phyloP scores from a whole-genome alignment of 1,140 invertebrate species.

The Amyelois transitella region DNA sequence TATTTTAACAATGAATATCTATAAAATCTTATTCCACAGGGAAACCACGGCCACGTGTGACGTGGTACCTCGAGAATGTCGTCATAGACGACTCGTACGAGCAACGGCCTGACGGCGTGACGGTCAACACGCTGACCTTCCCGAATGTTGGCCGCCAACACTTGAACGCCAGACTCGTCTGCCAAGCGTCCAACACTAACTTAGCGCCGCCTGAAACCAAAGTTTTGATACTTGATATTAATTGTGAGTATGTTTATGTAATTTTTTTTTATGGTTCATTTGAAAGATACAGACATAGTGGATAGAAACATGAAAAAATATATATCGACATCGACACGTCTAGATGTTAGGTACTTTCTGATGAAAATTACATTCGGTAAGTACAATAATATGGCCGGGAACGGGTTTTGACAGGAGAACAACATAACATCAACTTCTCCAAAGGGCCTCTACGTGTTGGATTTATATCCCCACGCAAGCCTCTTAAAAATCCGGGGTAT shows the following conservation, averaged over 20 bases:
- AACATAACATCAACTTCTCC: too few relatives aligned
- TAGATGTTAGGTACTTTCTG: too few relatives aligned
- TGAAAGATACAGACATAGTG: background rate
- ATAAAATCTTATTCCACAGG: slow-evolving; percentile 72
- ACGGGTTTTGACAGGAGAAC: too few relatives aligned
- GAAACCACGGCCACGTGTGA: slow-evolving; percentile 84
- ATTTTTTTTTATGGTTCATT: background rate
- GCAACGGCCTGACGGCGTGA: slow-evolving; percentile 79
- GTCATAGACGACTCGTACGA: slow-evolving; percentile 89
- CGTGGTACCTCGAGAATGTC: slow-evolving; percentile 88
- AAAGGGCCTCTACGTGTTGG: too few relatives aligned
- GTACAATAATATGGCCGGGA: too few relatives aligned
- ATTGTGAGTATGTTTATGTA: slow-evolving; percentile 29
- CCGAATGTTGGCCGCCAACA: slow-evolving; percentile 84
- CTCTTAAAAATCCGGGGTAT: too few relatives aligned
- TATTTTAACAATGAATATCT: too few relatives aligned
- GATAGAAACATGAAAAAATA: background rate
- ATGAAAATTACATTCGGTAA: too few relatives aligned
- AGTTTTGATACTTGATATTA: slow-evolving; percentile 87
- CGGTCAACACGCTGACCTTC: slow-evolving; percentile 85
- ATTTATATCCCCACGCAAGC: too few relatives aligned
- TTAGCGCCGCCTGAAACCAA: slow-evolving; percentile 82
- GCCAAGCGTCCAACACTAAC: slow-evolving; percentile 91
- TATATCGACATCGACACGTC: too few relatives aligned
- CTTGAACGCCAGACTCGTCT: slow-evolving; percentile 84